Percentiles rank a stretch among this genome's conserved stretches.
Evolutionary conservation across 1,140 invertebrate species (phyloP).

Genomic region (Lepidotrigona ventralis): DNA sequence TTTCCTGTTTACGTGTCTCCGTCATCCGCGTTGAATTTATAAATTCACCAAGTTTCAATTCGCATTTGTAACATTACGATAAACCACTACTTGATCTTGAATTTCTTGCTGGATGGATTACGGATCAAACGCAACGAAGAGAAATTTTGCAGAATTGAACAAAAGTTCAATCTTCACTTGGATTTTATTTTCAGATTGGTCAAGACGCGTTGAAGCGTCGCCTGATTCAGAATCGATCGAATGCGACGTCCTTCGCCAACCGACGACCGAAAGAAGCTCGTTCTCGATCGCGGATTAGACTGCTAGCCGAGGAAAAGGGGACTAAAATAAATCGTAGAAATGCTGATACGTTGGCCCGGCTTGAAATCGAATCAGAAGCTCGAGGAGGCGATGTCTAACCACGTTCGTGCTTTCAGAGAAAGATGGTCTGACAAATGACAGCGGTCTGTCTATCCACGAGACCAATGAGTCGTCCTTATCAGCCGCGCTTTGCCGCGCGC

Average conservation of each 20-base stretch:
- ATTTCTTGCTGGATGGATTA: too few species aligned
- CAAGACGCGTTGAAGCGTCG: too few species aligned
- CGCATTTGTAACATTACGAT: too few species aligned
- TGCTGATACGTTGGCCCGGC: slow-evolving; percentile 36
- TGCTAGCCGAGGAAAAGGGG: background rate
- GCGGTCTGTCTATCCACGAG: slow-evolving; percentile 65
- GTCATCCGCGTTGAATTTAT: too few species aligned
- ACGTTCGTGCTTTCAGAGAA: slow-evolving; percentile 30
- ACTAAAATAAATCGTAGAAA: slow-evolving; percentile 38
- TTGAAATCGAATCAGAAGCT: slow-evolving; percentile 51
- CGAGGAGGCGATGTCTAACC: slow-evolving; percentile 36
- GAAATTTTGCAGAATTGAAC: too few species aligned
- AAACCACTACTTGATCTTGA: too few species aligned
- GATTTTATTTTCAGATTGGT: too few species aligned
- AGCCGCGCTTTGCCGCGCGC: slow-evolving; percentile 42
- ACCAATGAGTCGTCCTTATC: slow-evolving; percentile 70
- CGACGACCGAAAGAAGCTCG: background rate
- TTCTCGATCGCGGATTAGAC: background rate
- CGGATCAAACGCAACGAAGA: too few species aligned
- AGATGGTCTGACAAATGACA: slow-evolving; percentile 69
- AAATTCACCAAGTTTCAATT: too few species aligned
- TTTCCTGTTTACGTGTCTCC: too few species aligned
- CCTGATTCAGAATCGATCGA: background rate
- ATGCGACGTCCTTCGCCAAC: too few species aligned
- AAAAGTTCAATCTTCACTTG: too few species aligned